Evolutionary conservation across 2,797 vertebrate genomes (phyloP).

Genomic region (Neopelma chrysocephalum): DNA sequence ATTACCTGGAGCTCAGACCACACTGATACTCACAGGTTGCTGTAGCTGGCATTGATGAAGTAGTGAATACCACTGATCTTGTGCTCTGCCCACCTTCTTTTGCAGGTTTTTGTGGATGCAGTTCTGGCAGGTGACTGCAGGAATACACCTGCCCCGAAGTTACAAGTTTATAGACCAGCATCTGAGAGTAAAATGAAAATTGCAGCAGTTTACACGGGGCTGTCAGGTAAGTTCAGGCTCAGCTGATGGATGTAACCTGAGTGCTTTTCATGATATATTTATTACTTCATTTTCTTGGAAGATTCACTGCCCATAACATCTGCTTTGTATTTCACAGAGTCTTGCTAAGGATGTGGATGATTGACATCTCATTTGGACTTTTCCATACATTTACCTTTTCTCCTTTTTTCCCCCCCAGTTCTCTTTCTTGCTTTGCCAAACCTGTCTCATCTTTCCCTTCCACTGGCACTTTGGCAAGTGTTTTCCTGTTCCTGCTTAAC

Average conservation of each 20-base stretch:
- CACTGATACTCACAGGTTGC: background rate
- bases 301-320: background rate
- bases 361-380: background rate
- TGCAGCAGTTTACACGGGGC: background rate
- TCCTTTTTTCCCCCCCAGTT: background rate
- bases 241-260: background rate
- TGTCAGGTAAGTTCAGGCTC: background rate
- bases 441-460: background rate
- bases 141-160: background rate
- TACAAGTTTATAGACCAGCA: background rate
- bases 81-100: background rate
- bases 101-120: background rate
- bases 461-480: background rate
- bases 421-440: background rate
- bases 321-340: background rate
- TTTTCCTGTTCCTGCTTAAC: background rate
- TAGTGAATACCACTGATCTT: background rate
- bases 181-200: background rate
- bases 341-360: background rate
- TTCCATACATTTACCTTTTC: background rate
- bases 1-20: background rate
- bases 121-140: background rate
- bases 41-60: background rate
- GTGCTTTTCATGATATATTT: background rate
- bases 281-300: background rate